Percentiles rank a stretch among this genome's conserved stretches.
phyloP scores from a whole-genome alignment of 2,113 vertebrate species.

The Porphyrio hochstetteri region DNA sequence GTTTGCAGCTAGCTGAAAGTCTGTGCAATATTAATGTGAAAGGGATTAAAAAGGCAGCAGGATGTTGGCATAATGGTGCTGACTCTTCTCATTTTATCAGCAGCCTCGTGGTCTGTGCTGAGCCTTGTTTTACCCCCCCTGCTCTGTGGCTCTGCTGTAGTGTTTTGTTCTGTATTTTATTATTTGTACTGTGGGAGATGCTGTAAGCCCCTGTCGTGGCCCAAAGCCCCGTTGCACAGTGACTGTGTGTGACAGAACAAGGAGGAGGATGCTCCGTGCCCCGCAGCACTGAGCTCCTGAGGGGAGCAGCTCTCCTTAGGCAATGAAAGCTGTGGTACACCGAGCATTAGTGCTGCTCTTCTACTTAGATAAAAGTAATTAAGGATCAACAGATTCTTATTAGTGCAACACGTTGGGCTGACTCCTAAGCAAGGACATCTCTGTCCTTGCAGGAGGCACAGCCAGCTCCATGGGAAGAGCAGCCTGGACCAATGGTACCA shows the following conservation, averaged over 20 bases:
- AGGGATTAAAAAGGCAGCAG: neutral
- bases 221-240: too few relatives aligned
- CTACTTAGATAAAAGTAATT: neutral
- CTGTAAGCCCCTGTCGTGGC: rapidly evolving
- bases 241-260: rapidly evolving
- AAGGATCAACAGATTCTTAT: rapidly evolving
- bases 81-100: neutral
- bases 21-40: slow-evolving; percentile 40
- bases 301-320: neutral
- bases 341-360: rapidly evolving
- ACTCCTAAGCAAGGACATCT: neutral
- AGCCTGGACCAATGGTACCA: rapidly evolving
- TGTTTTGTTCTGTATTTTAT: neutral
- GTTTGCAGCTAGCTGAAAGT: neutral
- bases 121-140: neutral
- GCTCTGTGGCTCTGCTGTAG: neutral
- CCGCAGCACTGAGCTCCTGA: rapidly evolving
- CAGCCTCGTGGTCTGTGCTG: neutral
- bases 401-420: rapidly evolving
- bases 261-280: neutral
- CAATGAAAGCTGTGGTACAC: rapidly evolving
- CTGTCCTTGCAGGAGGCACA: neutral
- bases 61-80: slow-evolving; percentile 6
- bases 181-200: rapidly evolving
- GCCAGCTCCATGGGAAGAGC: neutral